These are phyloP conservation scores for Ataeniobius toweri DNA, from an alignment of 2,797 vertebrate genomes.

Conservation along the genomic window DNA sequence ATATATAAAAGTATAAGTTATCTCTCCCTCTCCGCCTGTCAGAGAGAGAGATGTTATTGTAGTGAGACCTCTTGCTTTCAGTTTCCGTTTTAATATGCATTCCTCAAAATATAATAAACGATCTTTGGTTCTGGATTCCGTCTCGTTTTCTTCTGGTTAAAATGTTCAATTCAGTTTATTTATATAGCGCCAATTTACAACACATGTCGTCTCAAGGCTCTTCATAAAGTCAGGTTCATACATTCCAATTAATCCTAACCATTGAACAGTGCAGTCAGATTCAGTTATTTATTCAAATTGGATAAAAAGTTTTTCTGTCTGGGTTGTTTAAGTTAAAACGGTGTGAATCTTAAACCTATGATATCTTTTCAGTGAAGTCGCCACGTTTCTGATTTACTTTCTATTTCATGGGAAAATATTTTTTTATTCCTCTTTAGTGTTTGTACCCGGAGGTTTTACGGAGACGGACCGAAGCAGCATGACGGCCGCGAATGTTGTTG, in stretches of 20 bases:
- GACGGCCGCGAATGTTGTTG: slow-evolving; percentile 30
- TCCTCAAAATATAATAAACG: background rate
- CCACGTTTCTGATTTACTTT: background rate
- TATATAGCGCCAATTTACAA: too few relatives aligned
- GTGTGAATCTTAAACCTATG: background rate
- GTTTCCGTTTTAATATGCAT: background rate
- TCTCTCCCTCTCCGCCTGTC: too few relatives aligned
- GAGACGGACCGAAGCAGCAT: slow-evolving; percentile 60
- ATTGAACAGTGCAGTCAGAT: too few relatives aligned
- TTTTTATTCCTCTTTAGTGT: slow-evolving; percentile 38
- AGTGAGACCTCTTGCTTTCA: slow-evolving; percentile 21
- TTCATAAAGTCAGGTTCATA: too few relatives aligned
- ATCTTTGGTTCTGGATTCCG: slow-evolving; percentile 28
- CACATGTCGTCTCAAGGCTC: too few relatives aligned
- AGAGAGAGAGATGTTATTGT: too few relatives aligned
- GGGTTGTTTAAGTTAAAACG: background rate
- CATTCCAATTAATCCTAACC: too few relatives aligned
- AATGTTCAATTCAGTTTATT: too few relatives aligned
- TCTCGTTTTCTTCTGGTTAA: background rate
- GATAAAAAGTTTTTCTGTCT: too few relatives aligned
- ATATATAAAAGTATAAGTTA: too few relatives aligned
- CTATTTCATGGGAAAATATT: background rate
- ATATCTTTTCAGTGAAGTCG: background rate
- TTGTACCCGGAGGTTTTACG: slow-evolving; percentile 48
- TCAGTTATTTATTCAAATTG: too few relatives aligned